A percentile compares a stretch with the other conserved stretches of the same genome.
phyloP scores from a whole-genome alignment of 2,113 vertebrate species.

The Pangasianodon gigas region DNA sequence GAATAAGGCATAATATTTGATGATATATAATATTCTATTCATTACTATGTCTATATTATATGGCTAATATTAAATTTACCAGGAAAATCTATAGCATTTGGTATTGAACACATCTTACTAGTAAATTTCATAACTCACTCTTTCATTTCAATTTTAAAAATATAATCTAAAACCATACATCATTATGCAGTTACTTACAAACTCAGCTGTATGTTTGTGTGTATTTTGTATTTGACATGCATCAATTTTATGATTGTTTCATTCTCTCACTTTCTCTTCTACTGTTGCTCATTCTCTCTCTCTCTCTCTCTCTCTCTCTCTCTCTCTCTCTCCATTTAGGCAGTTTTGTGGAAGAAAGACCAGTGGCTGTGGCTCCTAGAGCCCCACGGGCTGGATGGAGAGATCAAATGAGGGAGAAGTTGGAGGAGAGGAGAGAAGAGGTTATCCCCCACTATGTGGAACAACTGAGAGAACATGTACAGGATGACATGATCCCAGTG shows the following conservation, averaged over 20 bases:
- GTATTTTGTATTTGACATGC: neutral
- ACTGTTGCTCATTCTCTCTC: neutral
- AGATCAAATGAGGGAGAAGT: slow-evolving; percentile 63
- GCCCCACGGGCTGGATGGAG: slow-evolving; percentile 57
- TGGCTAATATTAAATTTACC: neutral
- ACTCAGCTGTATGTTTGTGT: neutral
- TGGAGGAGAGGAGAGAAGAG: slow-evolving; percentile 69
- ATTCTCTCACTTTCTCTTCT: neutral
- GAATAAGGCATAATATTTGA: neutral
- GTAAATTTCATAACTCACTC: neutral
- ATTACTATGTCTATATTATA: neutral
- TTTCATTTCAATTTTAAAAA: neutral
- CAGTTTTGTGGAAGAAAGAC: slow-evolving; percentile 69
- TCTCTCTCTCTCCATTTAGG: slow-evolving; percentile 67
- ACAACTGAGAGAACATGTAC: slow-evolving; percentile 80
- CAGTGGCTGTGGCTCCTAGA: slow-evolving; percentile 49
- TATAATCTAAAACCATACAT: neutral
- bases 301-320: neutral
- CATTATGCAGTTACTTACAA: neutral
- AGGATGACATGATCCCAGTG: slow-evolving; percentile 83
- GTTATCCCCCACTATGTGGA: slow-evolving; percentile 74
- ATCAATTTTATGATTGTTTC: neutral
- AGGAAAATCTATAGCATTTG: neutral
- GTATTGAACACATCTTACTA: neutral
- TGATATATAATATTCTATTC: neutral